Base-by-base conservation (phyloP, 1,140 invertebrate species). In the Drosophila sp. region DNA sequence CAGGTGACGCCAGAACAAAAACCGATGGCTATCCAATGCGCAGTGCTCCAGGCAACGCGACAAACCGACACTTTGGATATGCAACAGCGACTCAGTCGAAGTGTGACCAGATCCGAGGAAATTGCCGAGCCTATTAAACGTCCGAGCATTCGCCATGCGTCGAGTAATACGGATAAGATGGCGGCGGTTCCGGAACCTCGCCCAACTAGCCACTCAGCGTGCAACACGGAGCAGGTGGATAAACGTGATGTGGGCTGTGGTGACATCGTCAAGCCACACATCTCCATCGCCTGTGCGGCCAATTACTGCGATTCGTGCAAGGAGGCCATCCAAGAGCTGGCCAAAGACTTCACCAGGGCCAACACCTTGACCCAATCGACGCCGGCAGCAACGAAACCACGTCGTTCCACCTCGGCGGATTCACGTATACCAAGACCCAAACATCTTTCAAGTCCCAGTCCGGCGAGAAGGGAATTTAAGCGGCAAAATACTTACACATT, bases 231-330 rank as follows among this genome's bases (percentile, higher is more conserved):
- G n/a, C 68, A 84, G 54, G 76, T 92, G 5, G 73, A 76, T 6
- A 90, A 85, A 17, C 65, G 85, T n/a, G 94, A 94, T 60, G 93
- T 93, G 1, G 93, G 93, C 7, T 94, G 94, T 27, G 94, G 94
- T 0, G 92, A 93, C 10, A 93, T 93, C 2, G 78, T 94, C 0
- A 93, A 93, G 65, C 93, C 93, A 1, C 93, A 93, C 57, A 93
- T 93, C 40, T 92, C 92, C 0, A 93, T 93, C n/a, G 91, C 92
- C 2, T 93, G 93, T 68, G 92, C 93, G 56, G 93, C 94, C 40
- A 94, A 94, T 76, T 93, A 95, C 66, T 95, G 95, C 92, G 95
- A 95, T 80, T 95, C 95, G 73, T 95, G 95, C 84, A 94, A 94
- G 77, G 93, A 94, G 63, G 93, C 93, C 8, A 94, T 95, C 32